Evolutionary conservation across 2,113 vertebrate genomes (phyloP).

Genomic region (Archocentrus centrarchus): DNA sequence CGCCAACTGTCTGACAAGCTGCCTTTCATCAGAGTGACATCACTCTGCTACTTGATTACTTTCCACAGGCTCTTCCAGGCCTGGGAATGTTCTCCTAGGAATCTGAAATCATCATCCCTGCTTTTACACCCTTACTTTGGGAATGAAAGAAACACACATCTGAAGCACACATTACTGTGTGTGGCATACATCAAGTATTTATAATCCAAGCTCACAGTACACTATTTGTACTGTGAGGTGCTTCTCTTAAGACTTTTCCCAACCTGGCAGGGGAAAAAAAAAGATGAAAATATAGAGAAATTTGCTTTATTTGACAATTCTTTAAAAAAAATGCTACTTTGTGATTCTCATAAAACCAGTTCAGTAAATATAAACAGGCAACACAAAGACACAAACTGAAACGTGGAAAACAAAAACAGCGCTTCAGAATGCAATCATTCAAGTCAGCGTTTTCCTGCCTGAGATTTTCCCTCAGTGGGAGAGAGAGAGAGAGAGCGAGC

Average conservation of each 20-base stretch:
- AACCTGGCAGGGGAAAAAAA: background rate
- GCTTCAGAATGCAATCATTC: slow-evolving; percentile 27
- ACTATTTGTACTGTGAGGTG: slow-evolving; percentile 15
- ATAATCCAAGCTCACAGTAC: slow-evolving; percentile 31
- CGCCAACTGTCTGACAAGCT: slow-evolving; percentile 77
- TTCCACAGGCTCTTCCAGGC: slow-evolving; percentile 76
- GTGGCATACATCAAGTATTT: slow-evolving; percentile 24
- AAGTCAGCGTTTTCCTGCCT: slow-evolving; percentile 24
- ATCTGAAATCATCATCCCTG: slow-evolving; percentile 69
- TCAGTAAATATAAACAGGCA: background rate
- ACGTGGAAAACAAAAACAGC: slow-evolving; percentile 42
- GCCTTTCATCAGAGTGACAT: slow-evolving; percentile 80
- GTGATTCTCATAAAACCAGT: fast-evolving
- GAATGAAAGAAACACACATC: slow-evolving; percentile 59
- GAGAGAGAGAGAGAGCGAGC: slow-evolving; percentile 8
- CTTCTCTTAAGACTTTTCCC: background rate
- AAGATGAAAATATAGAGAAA: background rate
- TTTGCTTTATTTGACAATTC: background rate
- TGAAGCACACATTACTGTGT: slow-evolving; percentile 29
- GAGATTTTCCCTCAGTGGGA: slow-evolving; percentile 36
- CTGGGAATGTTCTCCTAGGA: slow-evolving; percentile 70
- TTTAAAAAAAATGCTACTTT: background rate
- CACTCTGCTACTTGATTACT: slow-evolving; percentile 80
- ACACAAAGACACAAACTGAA: slow-evolving; percentile 13
- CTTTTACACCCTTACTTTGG: slow-evolving; percentile 57